Evolutionary conservation across 1,140 invertebrate species (phyloP), one percentile per base, ranked within the genome.

Genomic region (Drosophila dunni): DNA sequence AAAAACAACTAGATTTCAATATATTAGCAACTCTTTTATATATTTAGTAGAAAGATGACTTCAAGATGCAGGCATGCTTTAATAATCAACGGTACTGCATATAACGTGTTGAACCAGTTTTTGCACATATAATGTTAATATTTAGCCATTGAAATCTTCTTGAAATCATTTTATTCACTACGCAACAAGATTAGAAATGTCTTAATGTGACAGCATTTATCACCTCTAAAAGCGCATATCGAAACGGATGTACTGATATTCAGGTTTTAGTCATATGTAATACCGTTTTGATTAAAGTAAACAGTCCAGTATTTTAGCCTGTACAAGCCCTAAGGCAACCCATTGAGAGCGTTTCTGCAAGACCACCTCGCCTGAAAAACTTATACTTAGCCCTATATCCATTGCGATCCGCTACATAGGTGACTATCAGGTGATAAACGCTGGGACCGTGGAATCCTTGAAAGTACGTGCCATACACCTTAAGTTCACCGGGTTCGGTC

Each of bases 301-400:
- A 29, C 5, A 29, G 24, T 29, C 24, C 24, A 29, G 24, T 29
- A 29, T 11, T 7, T 58, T 58, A 58, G 7, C 56, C 51, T 10
- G 33, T 29, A 54, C 33, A 10, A 8, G 34, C 34, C 2, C 3
- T 40, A 15, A 70, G 29, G 65, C 74, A 40, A 29, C 33, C 9
- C 29, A 7, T 7, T 29, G 51, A 13, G 2, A 40, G 38, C 11
- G 38, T 9, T 3, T 9, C 8, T 8, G 38, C 8, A 4, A 10
- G 3, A 11, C 7, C 4, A 4, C 38, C 4, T 57, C 2, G 15
- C 15, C 34, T 10, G 5, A 5, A 36, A n/a, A 24, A 24, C 13
- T 3, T n/a, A 53, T 34, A 38, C 40, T 81, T 73, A 34, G 79
- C 78, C 7, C 67, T 46, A 38, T 81, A 81, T 10, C 79, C 79